These are phyloP conservation scores for Cosmorhoe ocellata DNA, from an alignment of 2,888 invertebrate species.

Conservation along the genomic window DNA sequence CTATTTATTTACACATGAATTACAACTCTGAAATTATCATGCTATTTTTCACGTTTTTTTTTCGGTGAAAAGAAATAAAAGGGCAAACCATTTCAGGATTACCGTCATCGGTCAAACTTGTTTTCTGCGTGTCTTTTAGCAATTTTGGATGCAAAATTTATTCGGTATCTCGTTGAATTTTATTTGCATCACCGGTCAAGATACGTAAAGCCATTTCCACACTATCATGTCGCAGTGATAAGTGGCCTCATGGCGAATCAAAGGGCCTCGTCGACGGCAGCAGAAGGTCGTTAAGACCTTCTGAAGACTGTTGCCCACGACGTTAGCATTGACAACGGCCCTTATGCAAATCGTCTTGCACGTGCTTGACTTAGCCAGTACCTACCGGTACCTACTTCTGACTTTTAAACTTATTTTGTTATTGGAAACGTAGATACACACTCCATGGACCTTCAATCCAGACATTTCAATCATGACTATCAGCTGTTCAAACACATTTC, in stretches of 20 bases:
- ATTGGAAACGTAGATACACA: slow-evolving; percentile 39
- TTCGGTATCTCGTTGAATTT: slow-evolving; percentile 31
- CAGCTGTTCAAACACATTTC: slow-evolving; percentile 47
- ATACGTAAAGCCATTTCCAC: slow-evolving; percentile 39
- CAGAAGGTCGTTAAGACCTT: slow-evolving; percentile 71
- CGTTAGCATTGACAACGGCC: slow-evolving; percentile 68
- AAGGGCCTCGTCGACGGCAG: slow-evolving; percentile 65
- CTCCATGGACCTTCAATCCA: slow-evolving; percentile 49
- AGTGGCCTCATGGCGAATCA: slow-evolving; percentile 67
- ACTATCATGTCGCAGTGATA: slow-evolving; percentile 42
- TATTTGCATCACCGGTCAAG: slow-evolving; percentile 31
- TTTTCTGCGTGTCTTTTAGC: slow-evolving; percentile 17
- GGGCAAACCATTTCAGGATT: slow-evolving; percentile 9
- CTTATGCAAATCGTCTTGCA: slow-evolving; percentile 74
- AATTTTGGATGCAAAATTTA: slow-evolving; percentile 43
- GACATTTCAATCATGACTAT: slow-evolving; percentile 48
- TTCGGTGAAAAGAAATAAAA: background rate
- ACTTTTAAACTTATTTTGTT: slow-evolving; percentile 36
- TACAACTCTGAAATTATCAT: too few species aligned
- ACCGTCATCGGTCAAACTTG: slow-evolving; percentile 22
- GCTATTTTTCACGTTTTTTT: too few species aligned
- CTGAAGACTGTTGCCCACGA: slow-evolving; percentile 58
- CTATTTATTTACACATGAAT: too few species aligned
- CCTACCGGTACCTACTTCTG: background rate
- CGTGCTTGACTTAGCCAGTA: slow-evolving; percentile 45